Conservation (phyloP, 2,113 vertebrate species). For the Vanacampus margaritifer region DNA sequence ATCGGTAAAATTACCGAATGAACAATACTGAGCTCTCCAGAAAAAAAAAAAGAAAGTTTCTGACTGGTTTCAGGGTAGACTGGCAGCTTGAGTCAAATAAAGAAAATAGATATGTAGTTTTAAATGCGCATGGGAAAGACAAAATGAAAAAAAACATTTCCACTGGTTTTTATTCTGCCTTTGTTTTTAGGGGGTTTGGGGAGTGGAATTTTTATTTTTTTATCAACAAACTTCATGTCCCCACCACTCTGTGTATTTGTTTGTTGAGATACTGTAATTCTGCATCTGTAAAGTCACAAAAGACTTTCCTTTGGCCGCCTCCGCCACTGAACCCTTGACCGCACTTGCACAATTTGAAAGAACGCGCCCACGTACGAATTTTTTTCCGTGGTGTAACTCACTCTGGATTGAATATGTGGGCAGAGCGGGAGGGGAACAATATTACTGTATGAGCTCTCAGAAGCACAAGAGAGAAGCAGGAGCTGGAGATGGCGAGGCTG, state of each 20-base stretch:
- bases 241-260: constrained; percentile 19
- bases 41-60: no score
- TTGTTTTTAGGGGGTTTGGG: no score
- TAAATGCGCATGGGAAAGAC: no score
- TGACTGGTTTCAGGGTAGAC: no score
- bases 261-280: constrained; percentile 27
- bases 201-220: neutral
- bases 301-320: constrained; percentile 48
- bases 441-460: constrained; percentile 7
- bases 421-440: constrained; percentile 24
- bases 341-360: constrained; percentile 37
- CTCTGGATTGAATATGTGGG: constrained; percentile 55
- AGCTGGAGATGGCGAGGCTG: constrained; percentile 16
- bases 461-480: neutral
- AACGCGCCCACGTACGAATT: constrained; percentile 48
- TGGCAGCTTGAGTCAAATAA: no score
- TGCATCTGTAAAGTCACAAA: constrained; percentile 33
- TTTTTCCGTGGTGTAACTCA: constrained; percentile 35
- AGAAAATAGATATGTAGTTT: no score
- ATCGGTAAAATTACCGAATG: no score
- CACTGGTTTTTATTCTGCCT: no score
- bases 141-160: no score
- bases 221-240: neutral
- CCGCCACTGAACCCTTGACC: constrained; percentile 41
- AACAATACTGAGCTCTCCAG: no score